Conservation (phyloP, 2,888 invertebrate genomes). For the Diaperis boleti region DNA sequence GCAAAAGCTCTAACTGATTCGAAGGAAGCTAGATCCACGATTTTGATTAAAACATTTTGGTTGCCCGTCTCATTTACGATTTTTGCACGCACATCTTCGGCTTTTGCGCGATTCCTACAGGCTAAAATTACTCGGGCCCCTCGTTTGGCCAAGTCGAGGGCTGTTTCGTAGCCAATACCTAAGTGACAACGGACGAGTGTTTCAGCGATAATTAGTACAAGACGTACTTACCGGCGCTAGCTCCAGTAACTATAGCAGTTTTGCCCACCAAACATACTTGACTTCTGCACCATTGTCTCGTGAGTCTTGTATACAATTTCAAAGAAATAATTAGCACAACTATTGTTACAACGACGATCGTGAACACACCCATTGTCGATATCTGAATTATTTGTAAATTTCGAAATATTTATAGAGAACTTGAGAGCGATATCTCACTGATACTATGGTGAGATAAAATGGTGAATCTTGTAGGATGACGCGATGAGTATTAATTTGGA, state of each 20-base stretch:
- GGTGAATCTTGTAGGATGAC: too few relatives aligned
- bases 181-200: slow-evolving; percentile 7
- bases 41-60: slow-evolving; percentile 62
- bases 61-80: slow-evolving; percentile 62
- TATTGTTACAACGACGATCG: too few relatives aligned
- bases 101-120: slow-evolving; percentile 58
- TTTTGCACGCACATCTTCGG: slow-evolving; percentile 57
- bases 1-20: slow-evolving; percentile 74
- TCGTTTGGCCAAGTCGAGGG: slow-evolving; percentile 57
- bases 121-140: background rate
- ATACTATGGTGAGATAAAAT: too few relatives aligned
- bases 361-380: too few relatives aligned
- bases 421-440: too few relatives aligned
- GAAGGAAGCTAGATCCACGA: slow-evolving; percentile 70
- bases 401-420: too few relatives aligned
- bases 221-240: slow-evolving; percentile 52
- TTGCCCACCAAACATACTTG: slow-evolving; percentile 57
- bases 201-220: background rate
- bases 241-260: slow-evolving; percentile 59
- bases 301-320: background rate
- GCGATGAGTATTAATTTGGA: too few relatives aligned
- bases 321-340: background rate
- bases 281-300: slow-evolving; percentile 54
- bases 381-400: too few relatives aligned
- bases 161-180: slow-evolving; percentile 67